Conservation (phyloP, 2,888 invertebrate species). For the Ochlodes sylvanus region DNA sequence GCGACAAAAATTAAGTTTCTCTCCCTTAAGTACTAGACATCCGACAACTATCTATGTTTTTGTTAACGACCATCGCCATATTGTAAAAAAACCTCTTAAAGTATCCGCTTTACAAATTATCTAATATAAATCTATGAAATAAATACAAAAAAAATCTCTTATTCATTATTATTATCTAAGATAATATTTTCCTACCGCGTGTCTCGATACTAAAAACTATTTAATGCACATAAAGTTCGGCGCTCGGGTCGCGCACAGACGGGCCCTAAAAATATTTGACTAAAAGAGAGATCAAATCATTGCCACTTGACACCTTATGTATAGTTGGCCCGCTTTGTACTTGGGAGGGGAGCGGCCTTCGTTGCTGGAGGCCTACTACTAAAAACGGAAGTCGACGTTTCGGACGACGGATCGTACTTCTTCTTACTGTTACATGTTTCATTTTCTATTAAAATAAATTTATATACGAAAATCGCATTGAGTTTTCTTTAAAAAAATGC, state of each 20-base stretch:
- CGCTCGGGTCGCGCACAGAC: slow-evolving; percentile 57
- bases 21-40: slow-evolving; percentile 76
- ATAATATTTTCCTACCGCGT: slow-evolving; percentile 82
- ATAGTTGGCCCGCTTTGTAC: slow-evolving; percentile 73
- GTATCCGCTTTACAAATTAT: slow-evolving; percentile 84
- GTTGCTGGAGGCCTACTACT: no score
- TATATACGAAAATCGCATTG: no score
- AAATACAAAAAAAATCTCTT: slow-evolving; percentile 81
- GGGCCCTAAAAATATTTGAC: slow-evolving; percentile 87
- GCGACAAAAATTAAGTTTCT: slow-evolving; percentile 71
- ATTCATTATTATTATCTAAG: slow-evolving; percentile 70
- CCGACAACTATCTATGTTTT: slow-evolving; percentile 66
- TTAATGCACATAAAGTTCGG: slow-evolving; percentile 75
- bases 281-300: slow-evolving; percentile 90
- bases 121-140: slow-evolving; percentile 84
- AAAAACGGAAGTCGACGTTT: no score
- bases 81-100: slow-evolving; percentile 73
- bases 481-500: no score
- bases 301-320: slow-evolving; percentile 83
- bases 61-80: slow-evolving; percentile 81
- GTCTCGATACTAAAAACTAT: slow-evolving; percentile 82
- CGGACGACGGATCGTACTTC: no score
- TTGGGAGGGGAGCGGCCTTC: slow-evolving; percentile 61
- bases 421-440: no score
- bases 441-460: no score